A percentile compares a stretch with the other conserved stretches of the same genome.
These are phyloP conservation scores for Drosophila eohydei DNA, from an alignment of 2,888 invertebrate genomes.

Conservation along the genomic window DNA sequence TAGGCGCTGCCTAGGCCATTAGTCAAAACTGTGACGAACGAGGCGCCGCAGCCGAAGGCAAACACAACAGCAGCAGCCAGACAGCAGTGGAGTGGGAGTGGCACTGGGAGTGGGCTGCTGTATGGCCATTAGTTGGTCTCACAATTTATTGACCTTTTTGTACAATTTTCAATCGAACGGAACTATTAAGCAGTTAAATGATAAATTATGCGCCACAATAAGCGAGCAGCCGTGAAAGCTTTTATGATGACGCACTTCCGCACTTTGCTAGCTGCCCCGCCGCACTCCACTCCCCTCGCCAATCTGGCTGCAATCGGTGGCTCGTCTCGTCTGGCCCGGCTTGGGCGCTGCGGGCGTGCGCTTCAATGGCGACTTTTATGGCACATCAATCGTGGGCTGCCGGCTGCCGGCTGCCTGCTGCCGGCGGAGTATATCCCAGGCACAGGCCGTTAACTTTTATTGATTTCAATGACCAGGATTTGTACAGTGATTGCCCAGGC, in stretches of 20 bases:
- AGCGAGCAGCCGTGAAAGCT: constrained; percentile 72
- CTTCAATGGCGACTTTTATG: constrained; percentile 81
- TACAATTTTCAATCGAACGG: constrained; percentile 75
- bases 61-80: constrained; percentile 28
- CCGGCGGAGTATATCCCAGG: constrained; percentile 24
- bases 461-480: constrained; percentile 82
- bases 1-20: neutral
- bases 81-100: constrained; percentile 1
- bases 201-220: constrained; percentile 81
- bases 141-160: constrained; percentile 68
- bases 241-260: constrained; percentile 82
- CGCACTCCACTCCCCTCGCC: neutral
- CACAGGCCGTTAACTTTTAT: constrained; percentile 83
- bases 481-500: constrained; percentile 76
- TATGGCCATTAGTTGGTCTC: constrained; percentile 57
- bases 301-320: neutral
- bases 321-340: constrained; percentile 45
- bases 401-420: constrained; percentile 13
- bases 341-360: constrained; percentile 74
- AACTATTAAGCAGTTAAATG: constrained; percentile 82
- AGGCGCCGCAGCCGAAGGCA: constrained; percentile 35
- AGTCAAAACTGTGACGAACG: constrained; percentile 55
- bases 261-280: constrained; percentile 34
- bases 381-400: constrained; percentile 75
- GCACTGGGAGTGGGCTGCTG: neutral